Evolutionary conservation across 1,140 invertebrate species (phyloP), one percentile per base, ranked within the genome.

Genomic region (Ptiloglossa arizonensis): DNA sequence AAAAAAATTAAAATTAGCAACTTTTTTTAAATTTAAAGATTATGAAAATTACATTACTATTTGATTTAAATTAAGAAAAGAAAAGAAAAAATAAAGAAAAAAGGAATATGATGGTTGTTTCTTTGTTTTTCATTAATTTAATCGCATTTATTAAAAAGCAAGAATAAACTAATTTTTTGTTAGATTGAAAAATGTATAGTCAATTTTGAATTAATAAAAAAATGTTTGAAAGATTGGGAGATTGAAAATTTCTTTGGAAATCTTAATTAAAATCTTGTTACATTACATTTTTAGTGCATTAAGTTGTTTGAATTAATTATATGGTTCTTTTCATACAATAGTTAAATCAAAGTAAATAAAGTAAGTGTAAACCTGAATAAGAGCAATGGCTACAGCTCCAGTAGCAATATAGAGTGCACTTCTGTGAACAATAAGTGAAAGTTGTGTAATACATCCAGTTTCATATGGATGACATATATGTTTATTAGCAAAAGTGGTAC

Each of bases 351-450:
- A 50, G 29, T 50, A 41, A 29, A 48, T 52, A 22, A 17, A 68
- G 54, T 24, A 59, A 82, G 68, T 82, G 56, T 38, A 32, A 89
- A 96, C 96, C 93, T 96, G 96, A 86, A 97, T 95, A 86, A 97
- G 95, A 46, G 96, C 95, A 80, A 97, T 96, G 17, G 96, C 96
- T 79, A 97, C 93, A 32, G 96, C 96, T 13, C 96, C 96, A 27
- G 96, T 96, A n/a, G 95, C 96, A 59, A 97, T 92, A 56, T 97
- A 93, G 38, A 96, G 93, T 35, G 95, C 95, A 87, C 96, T 96
- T 81, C 95, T 94, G 63, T 94, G 94, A n/a, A 97, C 93, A 77
- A 96, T 92, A 59, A 94, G 93, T 52, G 94, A 93, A 57, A 97
- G 93, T 69, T 94, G 93, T 32, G 92, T 91, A 44, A 95, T 94